These are phyloP conservation scores for Cyprinus carpio DNA, from an alignment of 2,113 vertebrate species.

Conservation along the genomic window DNA sequence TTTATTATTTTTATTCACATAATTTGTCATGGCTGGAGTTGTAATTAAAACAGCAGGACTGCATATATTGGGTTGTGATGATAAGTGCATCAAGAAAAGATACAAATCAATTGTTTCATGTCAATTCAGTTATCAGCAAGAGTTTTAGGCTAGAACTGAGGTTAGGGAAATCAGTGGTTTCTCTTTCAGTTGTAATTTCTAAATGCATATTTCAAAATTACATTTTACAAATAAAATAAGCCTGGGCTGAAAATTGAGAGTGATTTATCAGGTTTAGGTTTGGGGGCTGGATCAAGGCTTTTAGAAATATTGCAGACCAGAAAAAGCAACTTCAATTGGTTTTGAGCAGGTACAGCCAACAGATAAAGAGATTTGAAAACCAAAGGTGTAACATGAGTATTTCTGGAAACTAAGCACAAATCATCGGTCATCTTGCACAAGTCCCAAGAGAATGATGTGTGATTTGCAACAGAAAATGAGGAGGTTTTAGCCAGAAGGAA, in stretches of 20 bases:
- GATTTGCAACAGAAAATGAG: not conserved
- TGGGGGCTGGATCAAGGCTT: not conserved
- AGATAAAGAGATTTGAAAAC: not conserved
- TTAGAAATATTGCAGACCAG: not conserved
- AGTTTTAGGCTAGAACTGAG: not conserved
- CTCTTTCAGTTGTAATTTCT: not conserved
- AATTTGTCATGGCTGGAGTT: not conserved
- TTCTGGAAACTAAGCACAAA: not conserved
- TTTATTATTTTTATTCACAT: not conserved
- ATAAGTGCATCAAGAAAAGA: not conserved
- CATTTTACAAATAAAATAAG: not conserved
- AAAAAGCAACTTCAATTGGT: not conserved
- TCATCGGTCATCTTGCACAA: not conserved
- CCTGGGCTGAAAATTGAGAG: not conserved
- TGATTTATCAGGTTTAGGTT: not conserved
- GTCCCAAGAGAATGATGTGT: not conserved
- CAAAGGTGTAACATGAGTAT: not conserved
- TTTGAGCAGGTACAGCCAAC: conserved; percentile 6
- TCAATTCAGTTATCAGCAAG: not conserved
- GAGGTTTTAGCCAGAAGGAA: not conserved
- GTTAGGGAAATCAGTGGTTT: not conserved
- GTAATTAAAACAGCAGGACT: not conserved
- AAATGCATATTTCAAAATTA: not conserved
- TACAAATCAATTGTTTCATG: not conserved
- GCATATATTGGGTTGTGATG: not conserved